phyloP scores from a whole-genome alignment of 2,888 invertebrate genomes.

The Augiades crinisus region DNA sequence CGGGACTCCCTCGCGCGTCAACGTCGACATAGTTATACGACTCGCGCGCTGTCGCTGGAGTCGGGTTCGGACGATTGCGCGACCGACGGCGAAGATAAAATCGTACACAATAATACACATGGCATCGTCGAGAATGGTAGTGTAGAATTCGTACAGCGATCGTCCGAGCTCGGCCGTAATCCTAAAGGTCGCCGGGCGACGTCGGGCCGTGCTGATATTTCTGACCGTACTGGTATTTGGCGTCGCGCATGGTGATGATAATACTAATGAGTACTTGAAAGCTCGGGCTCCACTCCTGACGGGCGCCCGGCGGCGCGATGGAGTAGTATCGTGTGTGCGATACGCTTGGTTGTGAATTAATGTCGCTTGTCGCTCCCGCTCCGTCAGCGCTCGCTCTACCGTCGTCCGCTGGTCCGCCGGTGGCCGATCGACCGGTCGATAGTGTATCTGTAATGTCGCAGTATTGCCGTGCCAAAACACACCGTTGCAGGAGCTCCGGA shows the following conservation, averaged over 20 bases:
- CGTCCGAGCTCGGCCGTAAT: neutral
- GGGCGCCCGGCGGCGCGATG: slow-evolving; percentile 34
- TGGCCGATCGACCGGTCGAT: too few relatives aligned
- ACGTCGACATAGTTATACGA: too few relatives aligned
- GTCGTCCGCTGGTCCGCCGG: too few relatives aligned
- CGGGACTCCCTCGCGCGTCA: neutral
- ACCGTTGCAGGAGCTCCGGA: slow-evolving; percentile 48
- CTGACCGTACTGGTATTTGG: too few relatives aligned
- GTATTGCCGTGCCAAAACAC: slow-evolving; percentile 61
- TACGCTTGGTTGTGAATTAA: slow-evolving; percentile 72
- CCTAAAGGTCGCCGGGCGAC: neutral
- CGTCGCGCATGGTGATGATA: too few relatives aligned
- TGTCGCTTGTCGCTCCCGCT: slow-evolving; percentile 47
- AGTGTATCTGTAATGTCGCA: slow-evolving; percentile 37
- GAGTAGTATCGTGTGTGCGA: too few relatives aligned
- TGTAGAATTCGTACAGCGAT: too few relatives aligned
- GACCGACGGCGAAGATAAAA: too few relatives aligned
- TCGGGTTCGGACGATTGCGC: neutral
- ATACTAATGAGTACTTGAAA: too few relatives aligned
- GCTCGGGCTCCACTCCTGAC: neutral
- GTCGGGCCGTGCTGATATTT: too few relatives aligned
- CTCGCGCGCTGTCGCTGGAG: neutral
- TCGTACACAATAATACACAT: too few relatives aligned
- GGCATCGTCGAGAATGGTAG: too few relatives aligned
- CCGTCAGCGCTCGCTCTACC: neutral